A percentile compares a stretch with the other conserved stretches of the same genome.
These are phyloP conservation scores for Hybos culiciformis DNA, from an alignment of 2,888 invertebrate species.

Conservation along the genomic window DNA sequence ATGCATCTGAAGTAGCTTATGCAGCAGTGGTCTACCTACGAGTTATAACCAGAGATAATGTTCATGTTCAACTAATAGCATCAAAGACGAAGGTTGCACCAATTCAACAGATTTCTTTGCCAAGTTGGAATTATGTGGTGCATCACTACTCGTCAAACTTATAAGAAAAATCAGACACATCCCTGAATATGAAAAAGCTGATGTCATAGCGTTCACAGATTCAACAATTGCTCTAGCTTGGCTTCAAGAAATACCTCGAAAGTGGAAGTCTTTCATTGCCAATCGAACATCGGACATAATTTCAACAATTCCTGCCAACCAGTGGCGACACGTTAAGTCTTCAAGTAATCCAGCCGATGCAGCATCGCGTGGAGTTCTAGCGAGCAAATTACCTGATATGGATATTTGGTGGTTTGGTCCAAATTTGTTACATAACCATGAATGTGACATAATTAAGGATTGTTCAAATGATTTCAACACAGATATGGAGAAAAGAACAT, in stretches of 20 bases:
- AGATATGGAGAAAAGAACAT: not conserved
- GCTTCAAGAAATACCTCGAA: constrained; percentile 3
- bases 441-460: not conserved
- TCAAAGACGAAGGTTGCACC: constrained; percentile 12
- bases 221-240: constrained; percentile 4
- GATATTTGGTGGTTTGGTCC: constrained; percentile 5
- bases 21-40: constrained; percentile 8
- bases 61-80: constrained; percentile 2
- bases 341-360: constrained; percentile 6
- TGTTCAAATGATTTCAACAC: not conserved
- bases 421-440: not conserved
- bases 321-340: constrained; percentile 5
- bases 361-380: constrained; percentile 2
- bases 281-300: constrained; percentile 4
- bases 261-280: constrained; percentile 4
- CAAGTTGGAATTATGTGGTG: too few relatives aligned
- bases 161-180: too few relatives aligned
- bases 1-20: not conserved
- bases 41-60: not conserved
- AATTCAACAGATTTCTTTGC: constrained; percentile 8
- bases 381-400: not conserved
- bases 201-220: constrained; percentile 5
- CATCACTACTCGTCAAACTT: too few relatives aligned
- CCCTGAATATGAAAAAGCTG: not conserved
- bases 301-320: not conserved